These are phyloP conservation scores for Hapalemur alaotrensis DNA, from an alignment of 2,797 vertebrate genomes.

Conservation along the genomic window DNA sequence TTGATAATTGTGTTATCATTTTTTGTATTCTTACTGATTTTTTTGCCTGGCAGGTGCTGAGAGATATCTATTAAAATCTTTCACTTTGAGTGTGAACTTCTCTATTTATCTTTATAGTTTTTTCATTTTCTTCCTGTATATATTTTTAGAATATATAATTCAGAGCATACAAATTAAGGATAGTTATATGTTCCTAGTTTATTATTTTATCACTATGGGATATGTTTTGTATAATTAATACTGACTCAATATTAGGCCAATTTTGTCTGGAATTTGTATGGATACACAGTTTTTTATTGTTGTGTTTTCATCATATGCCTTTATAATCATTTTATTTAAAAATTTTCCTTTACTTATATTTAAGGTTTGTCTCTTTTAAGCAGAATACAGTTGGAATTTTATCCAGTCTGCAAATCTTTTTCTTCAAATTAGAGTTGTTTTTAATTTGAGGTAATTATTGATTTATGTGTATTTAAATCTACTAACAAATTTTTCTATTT, in stretches of 20 bases:
- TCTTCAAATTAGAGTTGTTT: background rate
- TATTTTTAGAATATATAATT: background rate
- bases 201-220: background rate
- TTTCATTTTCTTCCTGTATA: background rate
- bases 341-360: background rate
- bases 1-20: background rate
- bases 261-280: background rate
- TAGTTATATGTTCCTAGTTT: background rate
- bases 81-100: background rate
- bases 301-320: background rate
- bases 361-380: background rate
- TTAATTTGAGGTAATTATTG: background rate
- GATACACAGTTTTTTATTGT: background rate
- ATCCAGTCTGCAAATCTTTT: background rate
- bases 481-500: background rate
- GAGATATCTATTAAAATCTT: background rate
- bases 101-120: background rate
- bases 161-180: background rate
- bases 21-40: background rate
- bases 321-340: background rate
- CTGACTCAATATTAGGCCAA: background rate
- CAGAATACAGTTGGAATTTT: background rate
- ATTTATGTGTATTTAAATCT: background rate
- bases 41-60: background rate
- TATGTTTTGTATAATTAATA: background rate